Evolutionary conservation across 2,888 invertebrate genomes (phyloP).

Genomic region (Eupithecia abbreviata): DNA sequence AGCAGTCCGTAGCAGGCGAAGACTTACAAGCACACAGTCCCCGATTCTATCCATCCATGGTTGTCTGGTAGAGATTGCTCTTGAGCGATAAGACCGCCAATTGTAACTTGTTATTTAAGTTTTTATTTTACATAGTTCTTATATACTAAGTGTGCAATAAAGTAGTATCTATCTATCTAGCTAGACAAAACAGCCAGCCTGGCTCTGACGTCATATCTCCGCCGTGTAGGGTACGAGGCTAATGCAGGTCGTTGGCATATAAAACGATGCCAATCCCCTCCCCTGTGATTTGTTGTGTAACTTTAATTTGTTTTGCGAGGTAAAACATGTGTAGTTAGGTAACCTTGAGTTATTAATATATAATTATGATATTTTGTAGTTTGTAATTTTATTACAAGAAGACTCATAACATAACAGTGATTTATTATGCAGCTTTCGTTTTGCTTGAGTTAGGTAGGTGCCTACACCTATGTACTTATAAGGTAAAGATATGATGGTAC

Average conservation of each 20-base stretch:
- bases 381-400: neutral
- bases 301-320: constrained; percentile 34
- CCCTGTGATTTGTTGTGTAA: constrained; percentile 22
- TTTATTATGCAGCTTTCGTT: neutral
- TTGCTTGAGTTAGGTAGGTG: neutral
- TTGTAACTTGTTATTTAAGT: too few relatives aligned
- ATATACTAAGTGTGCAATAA: too few relatives aligned
- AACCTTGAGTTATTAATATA: neutral
- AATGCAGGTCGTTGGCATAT: constrained; percentile 42
- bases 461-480: too few relatives aligned
- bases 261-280: constrained; percentile 22
- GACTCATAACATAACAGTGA: neutral
- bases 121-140: too few relatives aligned
- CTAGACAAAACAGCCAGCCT: neutral
- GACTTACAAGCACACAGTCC: neutral
- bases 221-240: constrained; percentile 29
- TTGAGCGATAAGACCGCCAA: too few relatives aligned
- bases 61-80: too few relatives aligned
- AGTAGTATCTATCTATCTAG: too few relatives aligned
- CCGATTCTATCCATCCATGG: too few relatives aligned
- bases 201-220: constrained; percentile 40
- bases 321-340: neutral
- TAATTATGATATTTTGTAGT: neutral
- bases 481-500: too few relatives aligned
- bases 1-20: neutral